A percentile compares a stretch with the other conserved stretches of the same genome.
Evolutionary conservation across 2,797 vertebrate species (phyloP).

Genomic region (Rhincodon typus): DNA sequence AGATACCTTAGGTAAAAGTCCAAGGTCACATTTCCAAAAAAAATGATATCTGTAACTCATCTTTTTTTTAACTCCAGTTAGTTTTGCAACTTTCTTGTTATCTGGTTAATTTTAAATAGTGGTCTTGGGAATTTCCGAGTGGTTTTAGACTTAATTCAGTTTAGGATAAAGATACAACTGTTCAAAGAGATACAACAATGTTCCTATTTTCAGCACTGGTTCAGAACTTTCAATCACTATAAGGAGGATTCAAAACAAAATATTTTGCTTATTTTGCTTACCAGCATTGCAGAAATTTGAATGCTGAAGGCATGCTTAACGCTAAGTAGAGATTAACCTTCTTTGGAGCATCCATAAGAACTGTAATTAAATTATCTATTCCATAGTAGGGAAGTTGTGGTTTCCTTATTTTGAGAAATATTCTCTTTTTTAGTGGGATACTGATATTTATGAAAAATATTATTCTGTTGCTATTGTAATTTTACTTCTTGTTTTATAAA

Average conservation of each 20-base stretch:
- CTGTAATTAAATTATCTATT: background rate
- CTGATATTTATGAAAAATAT: background rate
- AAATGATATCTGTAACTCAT: background rate
- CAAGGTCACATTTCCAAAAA: background rate
- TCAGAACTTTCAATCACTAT: background rate
- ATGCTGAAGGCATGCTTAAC: background rate
- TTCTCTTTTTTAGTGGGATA: background rate
- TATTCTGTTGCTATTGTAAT: background rate
- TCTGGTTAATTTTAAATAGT: background rate
- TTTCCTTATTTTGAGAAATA: background rate
- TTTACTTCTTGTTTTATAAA: background rate
- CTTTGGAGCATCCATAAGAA: background rate
- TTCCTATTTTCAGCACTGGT: background rate
- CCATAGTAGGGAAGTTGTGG: background rate
- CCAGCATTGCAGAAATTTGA: background rate
- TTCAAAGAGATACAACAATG: background rate
- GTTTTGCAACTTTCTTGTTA: slow-evolving; percentile 6
- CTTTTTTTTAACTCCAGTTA: background rate
- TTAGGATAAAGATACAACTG: background rate
- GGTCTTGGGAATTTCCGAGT: background rate
- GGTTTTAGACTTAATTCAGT: background rate
- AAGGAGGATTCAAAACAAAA: background rate
- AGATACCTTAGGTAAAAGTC: slow-evolving; percentile 6
- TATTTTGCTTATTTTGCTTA: background rate
- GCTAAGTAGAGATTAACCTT: background rate